Evolutionary conservation across 2,797 vertebrate species (phyloP), one percentile per base, ranked within the genome.

Genomic region (Lacerta agilis): DNA sequence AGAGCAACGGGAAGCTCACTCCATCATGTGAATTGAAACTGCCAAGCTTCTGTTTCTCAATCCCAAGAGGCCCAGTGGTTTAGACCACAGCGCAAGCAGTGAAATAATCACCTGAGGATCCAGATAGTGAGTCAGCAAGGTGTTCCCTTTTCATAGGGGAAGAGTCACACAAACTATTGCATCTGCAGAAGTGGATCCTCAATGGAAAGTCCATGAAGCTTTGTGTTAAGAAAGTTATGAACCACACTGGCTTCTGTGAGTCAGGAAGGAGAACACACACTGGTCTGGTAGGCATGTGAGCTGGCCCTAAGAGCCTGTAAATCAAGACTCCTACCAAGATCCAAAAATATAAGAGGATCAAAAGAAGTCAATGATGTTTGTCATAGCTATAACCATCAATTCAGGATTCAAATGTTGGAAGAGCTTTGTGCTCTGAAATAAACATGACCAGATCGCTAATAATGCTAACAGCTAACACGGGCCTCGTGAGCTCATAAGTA

Each of bases 401-500:
- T 33, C 83, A 76, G 64, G 33, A 64, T 75, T 45, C 79, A 67
- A 76, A 69, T 23, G 45, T 36, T n/a, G 61, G 58, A 23, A 77
- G 1, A 5, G 29, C 10, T 29, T 27, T 8, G 17, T n/a, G 17
- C 20, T 33, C 33, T 25, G 17, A 69, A 67, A 77, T 49, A 49
- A 55, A 9, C 45, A 49, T 20, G 23, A 18, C 67, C 67, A 71
- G 87, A 58, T 78, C 75, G 17, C 81, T 61, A 33, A 83, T 78
- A 78, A 41, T 43, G 17, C 27, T 38, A 83, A 64, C 69, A 66
- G 69, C 18, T 49, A 38, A 84, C 25, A 71, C 64, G 17, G 17
- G 41, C 79, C 3, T 89, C 8, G 6, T 0, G 29, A 83, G 69
- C 23, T 2, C 82, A 88, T 36, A 87, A 88, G 88, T 17, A 89